Evolutionary conservation across 2,113 vertebrate species (phyloP), one percentile per base, ranked within the genome.

Genomic region (Phycodurus eques): DNA sequence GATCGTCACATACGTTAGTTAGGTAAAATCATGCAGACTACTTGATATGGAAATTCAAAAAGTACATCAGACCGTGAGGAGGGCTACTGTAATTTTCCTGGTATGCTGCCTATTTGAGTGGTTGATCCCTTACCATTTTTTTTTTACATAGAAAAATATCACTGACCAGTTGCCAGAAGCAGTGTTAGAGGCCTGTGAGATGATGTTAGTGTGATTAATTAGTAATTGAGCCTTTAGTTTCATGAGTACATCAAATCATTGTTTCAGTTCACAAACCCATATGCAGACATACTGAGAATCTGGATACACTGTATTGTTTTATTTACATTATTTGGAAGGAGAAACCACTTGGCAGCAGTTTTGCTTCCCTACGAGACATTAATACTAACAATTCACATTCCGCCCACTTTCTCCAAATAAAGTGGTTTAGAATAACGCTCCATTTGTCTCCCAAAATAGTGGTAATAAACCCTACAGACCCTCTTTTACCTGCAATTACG

Each of bases 381-480:
- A 47, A 66, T 4, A 5, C 14, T 13, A 47, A 66, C 64, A 31
- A 47, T 65, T 46, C 5, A n/a, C 6, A 20, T 8, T 14, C 20
- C 2, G 42, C n/a, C 43, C 7, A 31, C 44, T 27, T 66, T 66
- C 64, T 66, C 44, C 64, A 47, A 47, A 66, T 66, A 66, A 66
- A 66, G 64, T 47, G 64, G 64, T 47, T 66, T 66, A 31, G n/a
- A 66, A 14, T 47, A 47, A 47, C 22, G 64, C 64, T 66, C 64
- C 64, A 66, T 47, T 66, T 46, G 43, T 46, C 64, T 66, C 64
- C 44, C 43, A 47, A 66, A 66, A 66, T 66, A 66, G 64, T 17
- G 43, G 44, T 22, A 47, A 47, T 62, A 79, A 78, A 64, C 33
- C 51, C 49, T 59, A 43, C 49, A 53, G 66, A 20, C 15, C 76